A percentile compares a stretch with the other conserved stretches of the same genome.
Conservation (phyloP, 2,888 invertebrate species). For the Meiosimyza decipiens region DNA sequence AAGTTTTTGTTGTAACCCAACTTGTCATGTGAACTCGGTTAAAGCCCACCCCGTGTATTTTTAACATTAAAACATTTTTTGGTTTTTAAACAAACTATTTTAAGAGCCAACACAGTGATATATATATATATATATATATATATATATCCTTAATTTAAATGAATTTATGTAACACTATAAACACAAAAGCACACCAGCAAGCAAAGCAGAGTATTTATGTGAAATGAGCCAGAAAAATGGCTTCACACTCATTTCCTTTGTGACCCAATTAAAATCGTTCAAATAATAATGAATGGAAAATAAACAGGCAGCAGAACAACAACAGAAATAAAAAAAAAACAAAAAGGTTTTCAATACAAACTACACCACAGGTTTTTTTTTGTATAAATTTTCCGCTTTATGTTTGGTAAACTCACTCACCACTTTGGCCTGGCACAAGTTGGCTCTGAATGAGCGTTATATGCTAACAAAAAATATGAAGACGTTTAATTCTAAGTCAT, state of each 20-base stretch:
- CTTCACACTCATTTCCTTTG: conserved; percentile 20
- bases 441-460: not conserved
- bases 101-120: too few relatives aligned
- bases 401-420: not conserved
- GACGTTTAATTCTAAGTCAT: not conserved
- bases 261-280: conserved; percentile 2
- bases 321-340: not conserved
- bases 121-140: too few relatives aligned
- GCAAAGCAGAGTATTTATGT: not conserved
- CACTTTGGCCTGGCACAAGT: not conserved
- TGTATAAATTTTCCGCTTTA: not conserved
- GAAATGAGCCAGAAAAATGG: conserved; percentile 18
- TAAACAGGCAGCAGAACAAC: not conserved
- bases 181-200: not conserved
- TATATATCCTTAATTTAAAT: not conserved
- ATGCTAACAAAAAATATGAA: too few relatives aligned
- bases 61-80: too few relatives aligned
- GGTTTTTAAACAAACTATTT: too few relatives aligned
- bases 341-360: conserved; percentile 12
- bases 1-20: too few relatives aligned
- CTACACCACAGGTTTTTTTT: conserved; percentile 2
- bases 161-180: not conserved
- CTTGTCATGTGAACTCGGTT: too few relatives aligned
- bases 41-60: too few relatives aligned
- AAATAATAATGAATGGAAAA: too few relatives aligned